Percentiles rank a stretch among this genome's conserved stretches.
phyloP scores from a whole-genome alignment of 2,113 vertebrate species.

The Martes martes region DNA sequence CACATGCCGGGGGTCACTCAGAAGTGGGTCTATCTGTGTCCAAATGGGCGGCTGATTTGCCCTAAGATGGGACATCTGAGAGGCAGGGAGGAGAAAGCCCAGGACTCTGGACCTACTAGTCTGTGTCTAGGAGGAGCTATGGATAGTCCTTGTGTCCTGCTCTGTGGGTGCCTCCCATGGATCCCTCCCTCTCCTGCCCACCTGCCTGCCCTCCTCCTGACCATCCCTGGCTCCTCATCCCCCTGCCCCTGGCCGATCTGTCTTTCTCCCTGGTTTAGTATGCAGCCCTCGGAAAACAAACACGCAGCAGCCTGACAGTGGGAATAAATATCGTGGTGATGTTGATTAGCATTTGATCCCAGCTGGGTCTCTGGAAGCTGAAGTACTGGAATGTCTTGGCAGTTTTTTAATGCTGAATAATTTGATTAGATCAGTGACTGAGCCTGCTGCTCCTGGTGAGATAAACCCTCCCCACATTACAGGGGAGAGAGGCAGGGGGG shows the following conservation, averaged over 20 bases:
- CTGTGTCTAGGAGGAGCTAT: background rate
- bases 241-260: conserved; percentile 55
- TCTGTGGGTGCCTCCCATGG: accelerated
- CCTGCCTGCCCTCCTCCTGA: background rate
- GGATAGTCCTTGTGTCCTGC: accelerated
- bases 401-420: conserved; percentile 88
- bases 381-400: conserved; percentile 85
- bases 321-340: conserved; percentile 83
- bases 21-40: background rate
- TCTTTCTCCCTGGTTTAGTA: conserved; percentile 77
- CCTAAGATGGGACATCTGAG: background rate
- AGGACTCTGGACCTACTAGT: background rate
- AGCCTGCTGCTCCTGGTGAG: conserved; percentile 83
- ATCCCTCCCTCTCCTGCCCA: background rate
- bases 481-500: conserved; percentile 9
- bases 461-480: conserved; percentile 80
- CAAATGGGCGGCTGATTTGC: accelerated
- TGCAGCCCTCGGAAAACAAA: conserved; percentile 85
- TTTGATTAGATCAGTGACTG: conserved; percentile 87
- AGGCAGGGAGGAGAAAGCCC: background rate
- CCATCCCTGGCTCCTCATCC: conserved; percentile 44
- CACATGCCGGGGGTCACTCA: background rate
- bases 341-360: conserved; percentile 88
- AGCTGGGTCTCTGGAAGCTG: conserved; percentile 83
- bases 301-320: conserved; percentile 82